Base-by-base conservation (phyloP, 2,113 vertebrate genomes). In the Pteronura brasiliensis region DNA sequence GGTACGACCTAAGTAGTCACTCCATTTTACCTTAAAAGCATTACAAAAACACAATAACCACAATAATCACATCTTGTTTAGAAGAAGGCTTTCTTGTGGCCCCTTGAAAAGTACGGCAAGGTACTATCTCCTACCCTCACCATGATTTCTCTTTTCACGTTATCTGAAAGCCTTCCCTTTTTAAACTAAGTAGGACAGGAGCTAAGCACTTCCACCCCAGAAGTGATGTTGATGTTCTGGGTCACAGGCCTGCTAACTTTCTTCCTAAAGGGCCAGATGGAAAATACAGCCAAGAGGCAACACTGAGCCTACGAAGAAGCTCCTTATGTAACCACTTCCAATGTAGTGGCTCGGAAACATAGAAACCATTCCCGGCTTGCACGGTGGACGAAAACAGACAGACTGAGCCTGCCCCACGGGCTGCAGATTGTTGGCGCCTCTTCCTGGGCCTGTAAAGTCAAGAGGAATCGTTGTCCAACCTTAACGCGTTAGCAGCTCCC, bases 371-470 rank as follows among this genome's bases (percentile, higher is more conserved):
- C 67, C 42, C 42, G 10, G n/a, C 57, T 87, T 4, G 7, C 1
- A 0, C 3, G 49, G 65, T 13, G 6, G 4, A 61, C 14, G 11
- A 49, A 76, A 31, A 42, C 29, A 91, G 21, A 18, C 4, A 13
- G 49, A 20, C 0, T 10, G 20, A 34, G 36, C 3, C 1, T 42
- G 55, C 20, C n/a, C n/a, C 18, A 7, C 0, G 1, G 80, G 31
- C 47, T 63, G 3, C 9, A 18, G 57, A 6, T 42, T 20, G 65
- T 27, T 42, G 85, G 74, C 3, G 34, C 13, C 65, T 63, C 7
- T 39, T 52, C 34, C 49, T 34, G 59, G n/a, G 71, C 20, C 8
- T 1, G 20, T 4, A 29, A 36, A 69, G 72, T 34, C 57, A 42
- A 61, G 52, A 83, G 52, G 36, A 44, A n/a, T n/a, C n/a, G 11